These are phyloP conservation scores for Mylabris sibirica DNA, from an alignment of 2,888 invertebrate species.

Conservation along the genomic window DNA sequence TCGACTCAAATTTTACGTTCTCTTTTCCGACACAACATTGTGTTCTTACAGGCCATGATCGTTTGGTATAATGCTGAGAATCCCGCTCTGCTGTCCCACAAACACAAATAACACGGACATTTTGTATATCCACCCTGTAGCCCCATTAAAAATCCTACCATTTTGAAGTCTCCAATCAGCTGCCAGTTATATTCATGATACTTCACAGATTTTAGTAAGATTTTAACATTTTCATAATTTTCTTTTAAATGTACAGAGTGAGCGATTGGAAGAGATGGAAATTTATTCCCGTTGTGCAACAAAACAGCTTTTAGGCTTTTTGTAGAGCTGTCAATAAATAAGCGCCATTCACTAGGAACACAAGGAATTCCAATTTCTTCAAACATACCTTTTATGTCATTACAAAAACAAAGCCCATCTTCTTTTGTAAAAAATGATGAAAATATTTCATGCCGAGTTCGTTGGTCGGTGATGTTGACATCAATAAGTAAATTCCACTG, in stretches of 20 bases:
- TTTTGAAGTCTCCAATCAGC: constrained; percentile 48
- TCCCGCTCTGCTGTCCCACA: constrained; percentile 44
- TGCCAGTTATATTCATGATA: constrained; percentile 46
- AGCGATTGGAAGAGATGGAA: constrained; percentile 47
- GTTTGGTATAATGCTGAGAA: constrained; percentile 33
- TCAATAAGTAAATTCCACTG: constrained; percentile 34
- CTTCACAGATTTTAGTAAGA: constrained; percentile 41
- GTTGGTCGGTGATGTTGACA: constrained; percentile 24
- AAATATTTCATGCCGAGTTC: constrained; percentile 31
- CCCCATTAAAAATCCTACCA: constrained; percentile 44
- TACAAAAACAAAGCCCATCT: constrained; percentile 38
- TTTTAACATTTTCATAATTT: constrained; percentile 45
- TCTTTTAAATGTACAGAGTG: too few relatives aligned
- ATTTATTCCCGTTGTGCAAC: constrained; percentile 44
- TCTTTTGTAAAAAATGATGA: constrained; percentile 35
- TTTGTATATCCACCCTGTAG: constrained; percentile 43
- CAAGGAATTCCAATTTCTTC: constrained; percentile 35
- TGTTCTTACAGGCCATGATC: constrained; percentile 31
- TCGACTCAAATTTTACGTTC: too few relatives aligned
- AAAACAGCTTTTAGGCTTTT: constrained; percentile 38
- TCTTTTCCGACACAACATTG: constrained; percentile 14
- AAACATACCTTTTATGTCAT: too few relatives aligned
- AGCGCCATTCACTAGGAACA: constrained; percentile 33
- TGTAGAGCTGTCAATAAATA: constrained; percentile 37
- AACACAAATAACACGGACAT: constrained; percentile 41